Conservation (phyloP, 2,888 invertebrate genomes). For the Drosophila subsilvestris region DNA sequence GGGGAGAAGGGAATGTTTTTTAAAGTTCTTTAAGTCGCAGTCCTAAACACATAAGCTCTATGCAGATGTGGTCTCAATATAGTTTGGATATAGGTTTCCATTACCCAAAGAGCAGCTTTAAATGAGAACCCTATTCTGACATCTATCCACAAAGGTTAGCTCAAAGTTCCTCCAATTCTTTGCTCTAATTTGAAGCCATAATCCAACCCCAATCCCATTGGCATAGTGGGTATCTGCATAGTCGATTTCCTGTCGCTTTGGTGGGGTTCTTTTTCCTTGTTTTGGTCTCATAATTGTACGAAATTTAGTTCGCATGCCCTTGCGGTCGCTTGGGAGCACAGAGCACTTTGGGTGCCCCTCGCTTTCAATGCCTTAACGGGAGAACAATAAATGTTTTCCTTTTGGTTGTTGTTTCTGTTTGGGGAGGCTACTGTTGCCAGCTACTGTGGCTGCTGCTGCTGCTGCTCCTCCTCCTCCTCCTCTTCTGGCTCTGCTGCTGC, state of each 20-base stretch:
- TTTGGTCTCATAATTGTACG: conserved; percentile 79
- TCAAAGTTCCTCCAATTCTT: too few relatives aligned
- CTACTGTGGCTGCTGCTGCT: conserved; percentile 32
- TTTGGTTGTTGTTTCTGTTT: neutral
- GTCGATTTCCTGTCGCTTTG: conserved; percentile 11
- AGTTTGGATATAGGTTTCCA: neutral
- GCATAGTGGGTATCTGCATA: conserved; percentile 1
- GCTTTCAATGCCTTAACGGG: conserved; percentile 71
- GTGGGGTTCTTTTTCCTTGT: conserved; percentile 32
- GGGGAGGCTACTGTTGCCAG: conserved; percentile 36
- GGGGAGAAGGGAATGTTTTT: too few relatives aligned
- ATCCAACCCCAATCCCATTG: neutral
- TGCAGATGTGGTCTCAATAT: too few relatives aligned
- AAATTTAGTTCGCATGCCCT: conserved; percentile 82
- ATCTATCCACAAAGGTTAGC: neutral
- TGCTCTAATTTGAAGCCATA: too few relatives aligned
- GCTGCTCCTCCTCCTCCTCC: conserved; percentile 15
- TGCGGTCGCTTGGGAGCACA: conserved; percentile 67
- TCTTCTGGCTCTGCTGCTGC: conserved; percentile 1
- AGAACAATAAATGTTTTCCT: conserved; percentile 77
- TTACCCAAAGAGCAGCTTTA: neutral
- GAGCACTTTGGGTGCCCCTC: conserved; percentile 49
- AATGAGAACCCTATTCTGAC: neutral
- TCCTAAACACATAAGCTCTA: too few relatives aligned
- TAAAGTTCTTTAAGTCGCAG: too few relatives aligned